Evolutionary conservation across 2,888 invertebrate genomes (phyloP), one percentile per base, ranked within the genome.

Genomic region (Apocheima hispidaria): DNA sequence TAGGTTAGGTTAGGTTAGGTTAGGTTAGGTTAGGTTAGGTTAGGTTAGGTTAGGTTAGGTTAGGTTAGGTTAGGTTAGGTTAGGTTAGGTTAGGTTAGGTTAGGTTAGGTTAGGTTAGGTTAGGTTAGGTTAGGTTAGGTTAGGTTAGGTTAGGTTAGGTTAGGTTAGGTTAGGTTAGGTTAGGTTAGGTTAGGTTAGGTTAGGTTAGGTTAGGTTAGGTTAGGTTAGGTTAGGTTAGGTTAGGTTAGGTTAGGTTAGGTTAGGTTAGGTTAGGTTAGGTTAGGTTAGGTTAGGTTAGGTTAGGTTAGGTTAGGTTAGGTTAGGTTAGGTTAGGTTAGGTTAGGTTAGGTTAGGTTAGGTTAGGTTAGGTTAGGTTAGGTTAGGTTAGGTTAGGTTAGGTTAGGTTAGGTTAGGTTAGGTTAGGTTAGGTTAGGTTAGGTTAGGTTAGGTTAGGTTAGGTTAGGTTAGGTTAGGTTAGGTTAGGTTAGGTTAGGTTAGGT

Each of bases 361-460:
- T 35, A 35, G 33, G 33, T 35, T 35, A 35, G 33, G 33, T 35
- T 35, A 35, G 33, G 33, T 35, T 35, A 35, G 33, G 33, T 35
- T 35, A 35, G 33, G 33, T 35, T 35, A 35, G 33, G 33, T 35
- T 35, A 35, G 33, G 33, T 35, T 35, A 35, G 33, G 33, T 35
- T 35, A 35, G 33, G 33, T 35, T 35, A 35, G 33, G 33, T 35
- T 35, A 35, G 33, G 33, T 35, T 35, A 35, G 33, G n/a, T n/a
- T 35, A 12, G 33, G n/a, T n/a, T n/a, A 35, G 33, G 33, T n/a
- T 12, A 35, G n/a, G 33, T 35, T 35, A 21, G 21, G 28, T 65
- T 68, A 65, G 66, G 67, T 66, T 62, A 62, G 65, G 64, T 60
- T 65, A 66, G 64, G 65, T 60, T 65, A 65, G 64, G 65, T 60